A percentile compares a stretch with the other conserved stretches of the same genome.
Conservation (phyloP, 2,113 vertebrate species). For the Pampusana beccarii region DNA sequence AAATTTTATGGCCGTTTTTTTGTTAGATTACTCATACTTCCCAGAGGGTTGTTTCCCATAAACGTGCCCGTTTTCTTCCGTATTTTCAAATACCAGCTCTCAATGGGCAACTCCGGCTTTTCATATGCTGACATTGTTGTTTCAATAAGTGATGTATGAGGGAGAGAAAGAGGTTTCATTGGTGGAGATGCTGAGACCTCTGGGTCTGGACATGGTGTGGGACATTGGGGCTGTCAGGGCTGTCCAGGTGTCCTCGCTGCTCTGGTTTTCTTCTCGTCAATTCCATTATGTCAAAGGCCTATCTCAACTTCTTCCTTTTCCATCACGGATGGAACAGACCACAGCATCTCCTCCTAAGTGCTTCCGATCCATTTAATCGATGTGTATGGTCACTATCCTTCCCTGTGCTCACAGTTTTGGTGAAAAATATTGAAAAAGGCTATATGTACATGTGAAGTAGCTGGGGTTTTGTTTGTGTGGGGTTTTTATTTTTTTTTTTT, state of each 20-base stretch:
- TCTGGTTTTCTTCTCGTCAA: not conserved
- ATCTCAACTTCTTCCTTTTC: not conserved
- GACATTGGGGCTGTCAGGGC: not conserved
- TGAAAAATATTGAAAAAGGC: not conserved
- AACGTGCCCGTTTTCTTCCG: not conserved
- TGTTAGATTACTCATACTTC: not conserved
- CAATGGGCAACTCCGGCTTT: not conserved
- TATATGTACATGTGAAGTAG: not conserved
- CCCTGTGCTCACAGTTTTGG: not conserved
- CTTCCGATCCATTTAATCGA: slow-evolving; percentile 16
- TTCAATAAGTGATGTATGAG: rapidly evolving
- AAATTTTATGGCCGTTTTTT: not conserved
- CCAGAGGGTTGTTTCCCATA: not conserved
- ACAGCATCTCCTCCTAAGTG: not conserved
- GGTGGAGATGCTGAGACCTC: not conserved
- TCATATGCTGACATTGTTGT: not conserved
- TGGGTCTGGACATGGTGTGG: not conserved
- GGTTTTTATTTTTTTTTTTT: not conserved
- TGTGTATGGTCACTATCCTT: not conserved
- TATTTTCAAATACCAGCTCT: not conserved
- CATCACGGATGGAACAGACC: not conserved
- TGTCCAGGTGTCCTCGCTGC: not conserved
- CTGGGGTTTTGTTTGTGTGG: not conserved
- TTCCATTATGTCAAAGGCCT: slow-evolving; percentile 14
- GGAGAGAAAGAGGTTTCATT: rapidly evolving